Percentiles rank a stretch among this genome's conserved stretches.
phyloP scores from a whole-genome alignment of 2,888 invertebrate genomes.

The Rhorus exstirpatorius region DNA sequence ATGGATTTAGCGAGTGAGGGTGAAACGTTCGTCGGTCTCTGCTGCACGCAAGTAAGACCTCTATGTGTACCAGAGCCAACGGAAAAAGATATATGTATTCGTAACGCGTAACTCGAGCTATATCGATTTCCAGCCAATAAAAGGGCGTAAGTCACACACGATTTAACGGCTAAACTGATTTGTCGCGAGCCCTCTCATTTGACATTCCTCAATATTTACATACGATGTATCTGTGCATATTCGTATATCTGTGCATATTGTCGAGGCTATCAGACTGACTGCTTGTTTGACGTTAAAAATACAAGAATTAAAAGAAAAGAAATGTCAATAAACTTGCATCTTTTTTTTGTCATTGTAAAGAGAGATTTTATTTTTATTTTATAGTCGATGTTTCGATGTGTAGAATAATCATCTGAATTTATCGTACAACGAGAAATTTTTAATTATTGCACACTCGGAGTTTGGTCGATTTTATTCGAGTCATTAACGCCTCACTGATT shows the following conservation, averaged over 20 bases:
- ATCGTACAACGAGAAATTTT: too few relatives aligned
- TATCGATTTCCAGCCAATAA: conserved; percentile 7
- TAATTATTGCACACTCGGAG: too few relatives aligned
- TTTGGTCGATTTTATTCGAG: too few relatives aligned
- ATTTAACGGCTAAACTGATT: background rate
- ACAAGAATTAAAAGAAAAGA: background rate
- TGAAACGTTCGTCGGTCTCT: conserved; percentile 53
- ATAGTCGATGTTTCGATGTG: conserved; percentile 7
- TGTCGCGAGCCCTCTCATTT: background rate
- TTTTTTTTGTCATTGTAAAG: background rate
- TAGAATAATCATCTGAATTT: too few relatives aligned
- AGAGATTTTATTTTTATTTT: background rate
- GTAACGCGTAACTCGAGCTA: conserved; percentile 60
- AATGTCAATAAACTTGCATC: background rate
- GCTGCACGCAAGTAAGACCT: conserved; percentile 48
- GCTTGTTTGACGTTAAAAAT: conserved; percentile 13
- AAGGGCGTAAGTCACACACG: background rate
- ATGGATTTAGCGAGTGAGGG: conserved; percentile 50
- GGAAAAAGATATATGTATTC: conserved; percentile 45
- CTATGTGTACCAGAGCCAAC: conserved; percentile 27
- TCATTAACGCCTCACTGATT: too few relatives aligned
- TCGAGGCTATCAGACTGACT: background rate
- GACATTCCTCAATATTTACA: background rate
- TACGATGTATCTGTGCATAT: too few relatives aligned
- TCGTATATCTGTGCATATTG: too few relatives aligned